Base-by-base conservation (phyloP, 1,140 invertebrate species). In the Heterodera schachtii region DNA sequence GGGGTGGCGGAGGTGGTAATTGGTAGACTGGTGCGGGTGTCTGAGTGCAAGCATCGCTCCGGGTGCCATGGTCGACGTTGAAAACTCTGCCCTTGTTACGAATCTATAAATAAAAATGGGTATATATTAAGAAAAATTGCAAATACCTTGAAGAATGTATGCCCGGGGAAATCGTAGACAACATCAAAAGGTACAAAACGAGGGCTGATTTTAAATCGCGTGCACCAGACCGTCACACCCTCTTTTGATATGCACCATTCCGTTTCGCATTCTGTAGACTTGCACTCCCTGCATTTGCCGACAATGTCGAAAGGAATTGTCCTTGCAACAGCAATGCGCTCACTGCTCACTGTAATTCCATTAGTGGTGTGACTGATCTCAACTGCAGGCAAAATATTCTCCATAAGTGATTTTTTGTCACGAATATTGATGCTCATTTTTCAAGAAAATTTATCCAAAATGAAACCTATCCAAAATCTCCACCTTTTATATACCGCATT, bases 71-170 rank as follows among this genome's bases (percentile, higher is more conserved):
- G 19, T 52, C 52, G 0, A 75, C 64, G 41, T 75, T 76, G 3
- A 76, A 76, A 3, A 76, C 46, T 1, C 75, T 3, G 0, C 75
- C 75, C 66, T 75, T 75, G 19, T 75, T 75, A 49, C 44, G 41
- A 9, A 75, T 47, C 47, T 60, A 60, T 19, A 60, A 16, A 2
- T n/a, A 0, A 31, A 31, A 31, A 31, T 60, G 11, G 5, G 11
- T 60, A 16, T 3, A 16, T 19, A 0, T 2, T 16, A 5, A 60
- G 11, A 60, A 19, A 16, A 16, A 16, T 16, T 2, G 49, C 1
- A 52, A 52, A 52, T 11, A 31, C 41, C 52, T 74, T 74, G 41
- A 74, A 75, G 5, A 75, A 75, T 13, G 47, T 52, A 16, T 75
- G 43, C 9, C 73, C 73, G 11, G 73, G 73, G 4, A 75, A 19